Conservation (phyloP, 2,888 invertebrate genomes). For the Notodonta ziczac region DNA sequence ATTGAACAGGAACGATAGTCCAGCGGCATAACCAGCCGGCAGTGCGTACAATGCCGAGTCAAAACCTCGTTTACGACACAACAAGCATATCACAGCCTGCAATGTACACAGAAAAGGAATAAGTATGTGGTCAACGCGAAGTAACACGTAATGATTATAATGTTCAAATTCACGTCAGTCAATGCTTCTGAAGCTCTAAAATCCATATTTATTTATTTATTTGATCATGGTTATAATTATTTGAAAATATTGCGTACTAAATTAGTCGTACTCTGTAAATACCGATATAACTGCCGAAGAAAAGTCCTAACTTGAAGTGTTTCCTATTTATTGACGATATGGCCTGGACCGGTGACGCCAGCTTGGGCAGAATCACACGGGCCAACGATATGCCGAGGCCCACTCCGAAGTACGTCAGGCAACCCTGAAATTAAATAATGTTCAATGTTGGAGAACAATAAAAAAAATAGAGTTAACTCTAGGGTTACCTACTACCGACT, state of each 20-base stretch:
- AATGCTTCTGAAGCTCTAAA: no score
- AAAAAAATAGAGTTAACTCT: background rate
- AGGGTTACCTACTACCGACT: no score
- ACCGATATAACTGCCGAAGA: conserved; percentile 81
- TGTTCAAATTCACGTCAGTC: no score
- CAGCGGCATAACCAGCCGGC: conserved; percentile 82
- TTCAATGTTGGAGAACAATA: background rate
- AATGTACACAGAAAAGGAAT: conserved; percentile 28
- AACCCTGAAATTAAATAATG: conserved; percentile 62
- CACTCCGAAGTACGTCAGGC: conserved; percentile 63
- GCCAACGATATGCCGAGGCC: conserved; percentile 70
- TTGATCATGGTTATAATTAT: no score
- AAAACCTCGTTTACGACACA: conserved; percentile 68
- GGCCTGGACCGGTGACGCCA: conserved; percentile 63
- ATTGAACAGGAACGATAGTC: conserved; percentile 78
- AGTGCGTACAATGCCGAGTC: conserved; percentile 77
- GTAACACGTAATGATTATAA: no score
- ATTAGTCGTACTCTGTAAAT: conserved; percentile 81
- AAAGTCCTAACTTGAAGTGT: conserved; percentile 72
- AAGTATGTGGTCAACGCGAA: background rate
- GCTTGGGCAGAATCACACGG: conserved; percentile 60
- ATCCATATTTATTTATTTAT: no score
- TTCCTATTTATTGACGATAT: conserved; percentile 61
- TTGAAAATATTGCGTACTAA: conserved; percentile 27
- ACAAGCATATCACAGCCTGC: conserved; percentile 77